Conservation (phyloP, 1,140 invertebrate genomes). For the Drosophila ambigua region DNA sequence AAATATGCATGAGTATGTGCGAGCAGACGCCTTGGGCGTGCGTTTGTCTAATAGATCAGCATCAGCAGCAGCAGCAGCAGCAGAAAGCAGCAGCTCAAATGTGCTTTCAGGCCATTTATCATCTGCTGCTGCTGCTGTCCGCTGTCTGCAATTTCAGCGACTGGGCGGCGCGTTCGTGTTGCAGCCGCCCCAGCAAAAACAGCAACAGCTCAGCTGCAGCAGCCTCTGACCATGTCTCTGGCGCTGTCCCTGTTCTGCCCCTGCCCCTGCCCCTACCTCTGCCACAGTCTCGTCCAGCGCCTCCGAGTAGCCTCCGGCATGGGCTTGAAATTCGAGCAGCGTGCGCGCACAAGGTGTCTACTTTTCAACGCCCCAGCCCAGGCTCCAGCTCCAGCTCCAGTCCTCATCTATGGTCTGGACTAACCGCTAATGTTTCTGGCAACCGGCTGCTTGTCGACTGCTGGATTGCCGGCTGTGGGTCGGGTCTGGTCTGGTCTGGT, state of each 20-base stretch:
- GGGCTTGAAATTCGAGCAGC: conserved; percentile 73
- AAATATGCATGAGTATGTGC: conserved; percentile 38
- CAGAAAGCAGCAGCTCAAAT: conserved; percentile 67
- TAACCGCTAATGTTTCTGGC: conserved; percentile 57
- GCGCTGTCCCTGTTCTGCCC: too few species aligned
- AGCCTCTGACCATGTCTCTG: not conserved
- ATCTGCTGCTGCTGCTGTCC: conserved; percentile 58
- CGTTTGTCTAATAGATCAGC: conserved; percentile 80
- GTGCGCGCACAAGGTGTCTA: conserved; percentile 77
- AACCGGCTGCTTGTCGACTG: conserved; percentile 25
- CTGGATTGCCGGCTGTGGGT: conserved; percentile 14
- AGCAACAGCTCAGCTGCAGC: conserved; percentile 12
- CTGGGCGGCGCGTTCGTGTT: conserved; percentile 66
- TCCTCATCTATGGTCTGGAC: conserved; percentile 23
- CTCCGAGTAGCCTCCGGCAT: conserved; percentile 27
- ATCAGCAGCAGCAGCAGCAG: conserved; percentile 51
- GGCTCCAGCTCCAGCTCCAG: conserved; percentile 8
- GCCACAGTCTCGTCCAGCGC: conserved; percentile 8
- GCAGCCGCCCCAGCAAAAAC: conserved; percentile 41
- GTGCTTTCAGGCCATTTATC: conserved; percentile 77
- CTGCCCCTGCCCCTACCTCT: too few species aligned
- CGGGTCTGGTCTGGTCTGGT: conserved; percentile 2
- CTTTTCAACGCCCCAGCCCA: conserved; percentile 69
- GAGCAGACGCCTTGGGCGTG: conserved; percentile 68
- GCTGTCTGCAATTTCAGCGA: conserved; percentile 78